Evolutionary conservation across 2,797 vertebrate genomes (phyloP).

Genomic region (Anguilla pacifica): DNA sequence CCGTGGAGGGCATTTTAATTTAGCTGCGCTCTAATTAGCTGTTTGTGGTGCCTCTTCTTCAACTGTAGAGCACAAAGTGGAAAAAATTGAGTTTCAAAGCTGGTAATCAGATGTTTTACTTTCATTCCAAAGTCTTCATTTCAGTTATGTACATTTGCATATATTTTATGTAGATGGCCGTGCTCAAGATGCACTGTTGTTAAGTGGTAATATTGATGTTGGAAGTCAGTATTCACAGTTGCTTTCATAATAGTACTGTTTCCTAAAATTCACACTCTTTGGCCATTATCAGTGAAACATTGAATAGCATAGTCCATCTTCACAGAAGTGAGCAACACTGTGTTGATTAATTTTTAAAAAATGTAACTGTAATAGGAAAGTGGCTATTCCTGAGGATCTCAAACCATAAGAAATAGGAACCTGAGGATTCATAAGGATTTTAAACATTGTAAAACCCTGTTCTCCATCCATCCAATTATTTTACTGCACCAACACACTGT

Average conservation of each 20-base stretch:
- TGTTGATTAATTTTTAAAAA: background rate
- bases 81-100: background rate
- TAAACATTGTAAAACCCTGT: background rate
- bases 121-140: background rate
- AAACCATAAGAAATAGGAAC: background rate
- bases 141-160: background rate
- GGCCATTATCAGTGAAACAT: slow-evolving; percentile 1
- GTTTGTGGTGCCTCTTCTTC: background rate
- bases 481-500: background rate
- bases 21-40: background rate
- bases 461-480: background rate
- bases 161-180: background rate
- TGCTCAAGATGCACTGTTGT: background rate
- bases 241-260: background rate
- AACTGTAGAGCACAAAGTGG: background rate
- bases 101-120: background rate
- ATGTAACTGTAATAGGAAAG: background rate
- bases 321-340: background rate
- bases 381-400: background rate
- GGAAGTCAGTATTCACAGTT: background rate
- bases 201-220: background rate
- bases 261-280: background rate
- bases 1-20: background rate
- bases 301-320: background rate
- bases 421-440: background rate